Base-by-base conservation (phyloP, 2,113 vertebrate genomes). In the Struthidea cinerea region DNA sequence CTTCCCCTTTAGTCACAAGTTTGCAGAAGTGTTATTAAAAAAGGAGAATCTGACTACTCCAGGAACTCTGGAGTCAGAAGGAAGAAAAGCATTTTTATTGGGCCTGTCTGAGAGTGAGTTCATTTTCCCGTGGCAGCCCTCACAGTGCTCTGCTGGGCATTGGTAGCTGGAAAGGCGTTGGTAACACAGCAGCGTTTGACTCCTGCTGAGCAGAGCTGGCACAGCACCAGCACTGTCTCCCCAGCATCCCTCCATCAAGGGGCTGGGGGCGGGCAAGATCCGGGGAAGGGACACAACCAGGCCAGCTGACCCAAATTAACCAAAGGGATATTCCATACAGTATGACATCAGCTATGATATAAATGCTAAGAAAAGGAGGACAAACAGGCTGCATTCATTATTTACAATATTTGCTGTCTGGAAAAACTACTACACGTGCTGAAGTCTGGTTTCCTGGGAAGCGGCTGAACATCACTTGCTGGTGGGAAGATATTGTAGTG, bases 371-470 rank as follows among this genome's bases (percentile, higher is more conserved):
- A 32, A 82, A 61, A 75, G n/a, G 24, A 55, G 21, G 14, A 53
- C 3, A 39, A 61, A n/a, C 8, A 46, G 37, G 9, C 12, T 41
- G 41, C 30, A 47, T 41, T 76, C 6, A 3, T 60, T 47, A 47
- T 55, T 61, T 61, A 47, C 13, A 30, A 2, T 61, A 30, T 35
- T 61, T 76, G 14, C 26, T 22, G 35, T 83, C 55, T 55, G 55
- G 10, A 69, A n/a, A 59, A 76, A 19, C 14, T 46, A 16, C 24
- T 35, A 4, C 15, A 20, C 0, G 0, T 53, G 30, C 17, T 55
- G n/a, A 69, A 67, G 41, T 47, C 32, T 21, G 13, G 22, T 41
- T 69, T 76, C 8, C 49, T n/a, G 15, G 21, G 32, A 63, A 41
- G 70, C 42, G 35, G 12, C 47, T 49, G 63, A 39, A 39, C 23